Percentiles rank a stretch among this genome's conserved stretches.
These are phyloP conservation scores for Cichladusa arquata DNA, from an alignment of 2,113 vertebrate species.

Conservation along the genomic window DNA sequence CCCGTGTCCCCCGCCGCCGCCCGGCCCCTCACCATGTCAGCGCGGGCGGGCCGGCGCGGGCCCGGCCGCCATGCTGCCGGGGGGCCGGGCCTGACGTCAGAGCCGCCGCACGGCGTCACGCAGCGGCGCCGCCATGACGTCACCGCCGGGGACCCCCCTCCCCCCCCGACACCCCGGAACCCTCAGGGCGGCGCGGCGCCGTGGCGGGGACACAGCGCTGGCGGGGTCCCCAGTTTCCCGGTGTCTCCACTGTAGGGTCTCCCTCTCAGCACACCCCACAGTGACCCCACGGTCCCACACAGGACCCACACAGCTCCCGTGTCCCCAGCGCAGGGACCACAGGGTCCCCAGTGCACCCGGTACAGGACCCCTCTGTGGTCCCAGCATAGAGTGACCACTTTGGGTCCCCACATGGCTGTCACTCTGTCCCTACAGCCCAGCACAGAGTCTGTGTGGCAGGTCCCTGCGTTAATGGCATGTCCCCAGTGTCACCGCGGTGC, in stretches of 20 bases:
- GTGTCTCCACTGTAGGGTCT: rapidly evolving
- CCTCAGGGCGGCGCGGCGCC: rapidly evolving
- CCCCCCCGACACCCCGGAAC: too few species aligned
- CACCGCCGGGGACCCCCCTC: not conserved
- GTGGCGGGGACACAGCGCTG: rapidly evolving
- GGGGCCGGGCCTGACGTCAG: constrained; percentile 55
- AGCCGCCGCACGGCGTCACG: constrained; percentile 45
- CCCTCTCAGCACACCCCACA: not conserved
- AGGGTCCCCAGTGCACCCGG: not conserved
- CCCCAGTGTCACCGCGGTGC: rapidly evolving
- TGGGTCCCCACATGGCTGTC: too few species aligned
- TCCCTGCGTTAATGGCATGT: not conserved
- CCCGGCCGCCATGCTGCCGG: constrained; percentile 77
- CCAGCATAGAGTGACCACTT: not conserved
- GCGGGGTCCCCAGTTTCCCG: not conserved
- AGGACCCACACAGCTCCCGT: rapidly evolving
- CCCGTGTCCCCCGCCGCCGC: too few species aligned
- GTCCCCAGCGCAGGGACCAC: not conserved
- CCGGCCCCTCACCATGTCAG: constrained; percentile 85
- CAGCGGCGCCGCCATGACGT: constrained; percentile 46
- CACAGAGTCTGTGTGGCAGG: not conserved
- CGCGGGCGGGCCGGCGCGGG: constrained; percentile 73
- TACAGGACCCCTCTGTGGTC: too few species aligned
- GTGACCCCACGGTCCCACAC: rapidly evolving
- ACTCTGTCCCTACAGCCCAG: not conserved